Evolutionary conservation across 2,113 vertebrate species (phyloP), one percentile per base, ranked within the genome.

Genomic region (Ranitomeya variabilis): DNA sequence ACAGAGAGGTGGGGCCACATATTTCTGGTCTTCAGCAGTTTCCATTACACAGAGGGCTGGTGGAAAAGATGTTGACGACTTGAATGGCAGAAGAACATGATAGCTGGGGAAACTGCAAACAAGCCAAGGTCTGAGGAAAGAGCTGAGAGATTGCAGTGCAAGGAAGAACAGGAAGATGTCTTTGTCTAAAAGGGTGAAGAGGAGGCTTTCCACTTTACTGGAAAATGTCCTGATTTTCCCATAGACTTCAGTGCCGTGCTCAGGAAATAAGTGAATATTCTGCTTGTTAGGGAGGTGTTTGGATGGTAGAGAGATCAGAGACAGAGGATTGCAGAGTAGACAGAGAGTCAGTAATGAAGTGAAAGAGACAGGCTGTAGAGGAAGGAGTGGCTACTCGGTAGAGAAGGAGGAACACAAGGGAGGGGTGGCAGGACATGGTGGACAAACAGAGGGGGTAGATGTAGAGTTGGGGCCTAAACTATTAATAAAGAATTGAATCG

Each of bases 301-400:
- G 9, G 52, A 83, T 45, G 60, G 11, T 83, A 23, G 19, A 84
- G 74, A 73, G 67, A 67, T 60, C 60, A 79, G 60, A 78, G 57
- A 87, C 74, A 52, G 73, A 54, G 85, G 37, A 87, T 74, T 87
- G 85, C 85, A 80, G 71, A 80, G 85, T 78, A 64, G 74, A n/a
- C 74, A 87, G 62, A 78, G 73, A 87, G 74, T 57, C 59, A 86
- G 76, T 7, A 79, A 87, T 79, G 85, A 67, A 87, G 85, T 87
- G 60, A 64, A 67, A 87, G 60, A 78, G 85, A 60, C 69, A 60
- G 64, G 60, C 76, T 26, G 85, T 45, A 77, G 45, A 74, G 74
- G 12, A 64, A 87, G 76, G 60, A 66, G 71, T 77, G 73, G 85
- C 57, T 64, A 67, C 15, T 67, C 74, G 19, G 60, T 62, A 67